Evolutionary conservation across 2,888 invertebrate species (phyloP), one percentile per base, ranked within the genome.

Genomic region (Ganaspis brasiliensis): DNA sequence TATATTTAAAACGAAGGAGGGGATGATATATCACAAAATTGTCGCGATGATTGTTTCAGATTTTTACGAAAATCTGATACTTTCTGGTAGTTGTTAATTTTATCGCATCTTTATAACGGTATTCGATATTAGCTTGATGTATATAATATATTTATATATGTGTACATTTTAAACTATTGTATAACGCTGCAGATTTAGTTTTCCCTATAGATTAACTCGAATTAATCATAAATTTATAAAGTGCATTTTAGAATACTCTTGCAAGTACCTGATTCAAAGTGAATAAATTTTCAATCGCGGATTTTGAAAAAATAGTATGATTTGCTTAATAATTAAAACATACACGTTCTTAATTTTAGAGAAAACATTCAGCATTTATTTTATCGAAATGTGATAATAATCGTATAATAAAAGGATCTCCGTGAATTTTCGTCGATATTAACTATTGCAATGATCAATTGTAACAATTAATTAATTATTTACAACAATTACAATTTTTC

Each of bases 401-500:
- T 45, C 21, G 45, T 45, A 67, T 67, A n/a, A 40, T n/a, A 24
- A 67, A 67, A 24, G n/a, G 19, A 67, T 45, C 24, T 67, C 3
- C n/a, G n/a, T 67, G 45, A 67, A 67, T 45, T 24, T 67, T n/a
- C 21, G 24, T 67, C 45, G 21, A 67, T 14, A 14, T 63, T 21
- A 26, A 45, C 45, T 26, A 45, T 24, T 67, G 45, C 10, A 67
- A 40, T 67, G 21, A 67, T 67, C 16, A n/a, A 67, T 67, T 40
- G 24, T 67, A 67, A 67, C 67, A 67, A 67, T 67, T 67, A 63
- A 45, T 37, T 37, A 67, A 67, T 67, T 67, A 67, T 67, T 45
- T 67, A 67, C 67, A 63, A 40, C 63, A 67, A 26, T 67, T 67
- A 67, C 67, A 67, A 67, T 67, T 67, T 67, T 45, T 24, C 67